These are phyloP conservation scores for Ctenodactylus gundi DNA, from an alignment of 2,113 vertebrate species.

Conservation along the genomic window DNA sequence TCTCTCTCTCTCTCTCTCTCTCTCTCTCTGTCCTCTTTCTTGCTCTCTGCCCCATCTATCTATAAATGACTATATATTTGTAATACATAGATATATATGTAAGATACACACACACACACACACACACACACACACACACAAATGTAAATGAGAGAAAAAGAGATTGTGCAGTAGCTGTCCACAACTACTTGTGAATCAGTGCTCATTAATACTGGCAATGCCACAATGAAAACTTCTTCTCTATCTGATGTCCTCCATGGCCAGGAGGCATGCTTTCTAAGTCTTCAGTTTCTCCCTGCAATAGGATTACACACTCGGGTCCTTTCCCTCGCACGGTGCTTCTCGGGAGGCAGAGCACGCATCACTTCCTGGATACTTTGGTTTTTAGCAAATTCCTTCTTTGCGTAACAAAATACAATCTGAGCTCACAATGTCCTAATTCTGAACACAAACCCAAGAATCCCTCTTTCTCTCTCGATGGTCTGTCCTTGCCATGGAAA, in stretches of 20 bases:
- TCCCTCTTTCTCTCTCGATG: background rate
- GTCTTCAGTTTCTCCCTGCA: background rate
- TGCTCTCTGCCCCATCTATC: too few species aligned
- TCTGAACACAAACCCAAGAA: background rate
- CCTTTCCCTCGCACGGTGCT: accelerated
- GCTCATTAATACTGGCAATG: background rate
- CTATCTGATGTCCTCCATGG: background rate
- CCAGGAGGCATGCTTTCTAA: background rate
- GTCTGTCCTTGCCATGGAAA: background rate
- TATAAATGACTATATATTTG: too few species aligned
- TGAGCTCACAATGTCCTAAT: background rate
- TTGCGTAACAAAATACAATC: background rate
- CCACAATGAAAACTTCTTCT: background rate
- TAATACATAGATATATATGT: too few species aligned
- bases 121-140: too few species aligned
- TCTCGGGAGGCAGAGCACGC: background rate
- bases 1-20: too few species aligned
- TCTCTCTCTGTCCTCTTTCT: too few species aligned
- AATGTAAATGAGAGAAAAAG: background rate
- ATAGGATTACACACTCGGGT: background rate
- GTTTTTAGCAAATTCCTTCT: background rate
- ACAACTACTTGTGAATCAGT: conserved; percentile 11
- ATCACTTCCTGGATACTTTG: background rate
- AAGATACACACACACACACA: too few species aligned
- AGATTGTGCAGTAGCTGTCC: background rate